Percentiles rank a stretch among this genome's conserved stretches.
Evolutionary conservation across 1,140 invertebrate species (phyloP).

Genomic region (Muscidifurax raptorellus): DNA sequence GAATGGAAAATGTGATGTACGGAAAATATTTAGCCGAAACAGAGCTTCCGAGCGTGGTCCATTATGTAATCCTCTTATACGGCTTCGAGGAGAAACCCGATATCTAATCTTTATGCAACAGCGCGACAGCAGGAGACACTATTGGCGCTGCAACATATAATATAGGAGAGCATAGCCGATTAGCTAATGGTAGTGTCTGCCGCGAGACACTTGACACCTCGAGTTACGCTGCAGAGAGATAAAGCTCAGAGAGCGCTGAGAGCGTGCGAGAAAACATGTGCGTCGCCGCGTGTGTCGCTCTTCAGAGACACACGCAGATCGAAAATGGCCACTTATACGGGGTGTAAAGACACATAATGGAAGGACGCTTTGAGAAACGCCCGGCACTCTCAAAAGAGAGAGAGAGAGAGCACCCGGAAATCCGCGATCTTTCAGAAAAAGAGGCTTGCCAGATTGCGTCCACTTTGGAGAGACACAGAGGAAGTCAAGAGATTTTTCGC

Average conservation of each 20-base stretch:
- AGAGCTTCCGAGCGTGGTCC: neutral
- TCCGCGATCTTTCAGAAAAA: slow-evolving; percentile 39
- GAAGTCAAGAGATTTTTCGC: slow-evolving; percentile 49
- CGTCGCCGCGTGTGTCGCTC: slow-evolving; percentile 1
- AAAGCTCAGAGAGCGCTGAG: slow-evolving; percentile 1
- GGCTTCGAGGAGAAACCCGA: neutral
- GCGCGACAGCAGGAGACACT: neutral
- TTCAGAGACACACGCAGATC: neutral
- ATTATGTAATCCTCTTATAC: slow-evolving; percentile 1
- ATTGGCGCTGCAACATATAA: neutral
- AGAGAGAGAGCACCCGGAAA: slow-evolving; percentile 35
- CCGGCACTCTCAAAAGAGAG: no score
- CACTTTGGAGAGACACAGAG: slow-evolving; percentile 22
- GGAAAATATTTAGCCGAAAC: neutral
- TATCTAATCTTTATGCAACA: slow-evolving; percentile 11
- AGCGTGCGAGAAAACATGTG: neutral
- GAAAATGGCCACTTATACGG: slow-evolving; percentile 11
- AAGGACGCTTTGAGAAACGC: neutral
- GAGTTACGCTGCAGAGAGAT: neutral
- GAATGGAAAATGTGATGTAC: neutral
- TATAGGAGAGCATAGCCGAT: neutral
- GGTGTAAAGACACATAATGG: slow-evolving; percentile 1
- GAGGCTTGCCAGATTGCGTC: slow-evolving; percentile 43
- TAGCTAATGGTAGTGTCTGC: slow-evolving; percentile 46
- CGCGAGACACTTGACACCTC: slow-evolving; percentile 43